phyloP scores from a whole-genome alignment of 2,113 vertebrate genomes.

The Pteropus alecto region DNA sequence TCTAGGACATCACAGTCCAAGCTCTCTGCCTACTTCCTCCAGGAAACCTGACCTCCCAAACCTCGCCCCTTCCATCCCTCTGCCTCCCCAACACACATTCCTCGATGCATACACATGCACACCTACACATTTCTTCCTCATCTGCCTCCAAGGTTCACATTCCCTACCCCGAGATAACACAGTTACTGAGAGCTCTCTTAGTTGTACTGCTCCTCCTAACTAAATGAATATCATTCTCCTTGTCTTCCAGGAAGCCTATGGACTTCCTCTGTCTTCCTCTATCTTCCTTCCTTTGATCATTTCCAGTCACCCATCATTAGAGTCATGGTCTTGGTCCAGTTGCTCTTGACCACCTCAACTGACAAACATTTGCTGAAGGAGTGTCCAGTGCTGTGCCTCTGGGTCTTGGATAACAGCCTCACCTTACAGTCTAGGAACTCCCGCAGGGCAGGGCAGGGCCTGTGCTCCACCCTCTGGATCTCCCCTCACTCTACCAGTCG shows the following conservation, averaged over 20 bases:
- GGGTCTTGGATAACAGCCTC: background rate
- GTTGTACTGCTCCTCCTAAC: background rate
- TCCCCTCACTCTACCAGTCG: background rate
- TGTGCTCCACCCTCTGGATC: background rate
- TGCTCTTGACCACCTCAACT: background rate
- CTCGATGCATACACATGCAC: too few relatives aligned
- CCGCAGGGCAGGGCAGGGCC: background rate
- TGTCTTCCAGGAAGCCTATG: background rate
- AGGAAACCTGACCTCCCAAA: background rate
- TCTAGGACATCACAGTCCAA: background rate
- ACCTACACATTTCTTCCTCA: background rate
- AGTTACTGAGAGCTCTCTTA: background rate
- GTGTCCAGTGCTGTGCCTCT: background rate
- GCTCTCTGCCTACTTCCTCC: background rate
- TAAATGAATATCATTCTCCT: background rate
- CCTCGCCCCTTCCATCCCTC: background rate
- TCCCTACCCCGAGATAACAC: background rate
- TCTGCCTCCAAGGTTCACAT: background rate
- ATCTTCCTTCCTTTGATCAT: background rate
- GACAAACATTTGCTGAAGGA: background rate
- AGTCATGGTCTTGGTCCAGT: background rate
- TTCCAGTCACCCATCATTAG: background rate
- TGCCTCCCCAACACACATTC: background rate
- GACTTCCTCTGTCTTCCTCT: background rate
- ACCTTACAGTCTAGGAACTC: background rate